These are phyloP conservation scores for Cyprinus carpio DNA, from an alignment of 2,113 vertebrate genomes.

Conservation along the genomic window DNA sequence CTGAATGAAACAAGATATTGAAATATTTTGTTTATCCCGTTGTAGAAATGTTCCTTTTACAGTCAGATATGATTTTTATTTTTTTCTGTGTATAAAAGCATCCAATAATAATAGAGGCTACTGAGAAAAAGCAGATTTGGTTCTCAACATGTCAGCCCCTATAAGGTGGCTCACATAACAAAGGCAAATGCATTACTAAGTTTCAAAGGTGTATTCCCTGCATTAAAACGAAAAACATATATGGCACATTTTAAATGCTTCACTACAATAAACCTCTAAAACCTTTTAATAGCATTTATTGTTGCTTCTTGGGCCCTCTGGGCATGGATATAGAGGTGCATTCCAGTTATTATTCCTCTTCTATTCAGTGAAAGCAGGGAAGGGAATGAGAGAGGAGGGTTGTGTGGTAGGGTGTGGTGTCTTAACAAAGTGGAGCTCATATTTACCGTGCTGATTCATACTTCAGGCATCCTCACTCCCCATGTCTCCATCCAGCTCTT, in stretches of 20 bases:
- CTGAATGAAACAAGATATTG: background rate
- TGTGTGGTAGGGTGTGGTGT: constrained; percentile 43
- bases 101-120: background rate
- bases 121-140: background rate
- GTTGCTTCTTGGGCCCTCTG: background rate
- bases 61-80: background rate
- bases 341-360: constrained; percentile 8
- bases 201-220: background rate
- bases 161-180: background rate
- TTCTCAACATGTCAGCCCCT: background rate
- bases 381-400: background rate
- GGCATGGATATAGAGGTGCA: background rate
- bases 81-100: background rate
- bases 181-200: background rate
- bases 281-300: background rate
- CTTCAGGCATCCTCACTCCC: constrained; percentile 54
- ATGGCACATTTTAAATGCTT: background rate
- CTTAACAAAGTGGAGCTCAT: constrained; percentile 50
- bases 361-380: constrained; percentile 8
- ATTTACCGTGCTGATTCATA: constrained; percentile 49
- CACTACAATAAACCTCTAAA: background rate
- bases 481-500: background rate
- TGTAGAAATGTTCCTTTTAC: background rate
- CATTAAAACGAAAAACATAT: background rate
- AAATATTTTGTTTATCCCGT: background rate